Base-by-base conservation (phyloP, 2,113 vertebrate genomes). In the Hepsetus odoe region DNA sequence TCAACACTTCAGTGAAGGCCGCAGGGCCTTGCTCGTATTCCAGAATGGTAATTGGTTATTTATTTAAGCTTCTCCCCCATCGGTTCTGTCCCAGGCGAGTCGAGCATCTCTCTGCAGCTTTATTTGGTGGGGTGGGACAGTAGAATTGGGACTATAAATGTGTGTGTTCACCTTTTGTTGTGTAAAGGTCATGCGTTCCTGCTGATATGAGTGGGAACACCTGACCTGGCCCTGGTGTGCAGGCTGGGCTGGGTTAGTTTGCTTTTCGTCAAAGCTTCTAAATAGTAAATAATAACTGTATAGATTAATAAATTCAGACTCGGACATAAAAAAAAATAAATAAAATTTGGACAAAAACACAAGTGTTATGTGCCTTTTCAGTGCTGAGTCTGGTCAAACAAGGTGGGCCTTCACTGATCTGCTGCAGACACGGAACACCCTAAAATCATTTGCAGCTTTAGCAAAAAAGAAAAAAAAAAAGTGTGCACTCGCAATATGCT, bases 1-100 rank as follows among this genome's bases (percentile, higher is more conserved):
- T 91, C 90, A 89, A 88, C 86, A 32, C 74, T 80, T 70, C 72
- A 70, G 85, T 89, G 44, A 33, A 81, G 89, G 88, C 85, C 84
- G 84, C 65, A 53, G 64, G 58, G 20, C 44, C 61, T 65, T 26
- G 49, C 55, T 71, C 55, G 38, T 79, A 70, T 82, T 65, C 76
- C 56, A 26, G 16, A 82, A 84, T 84, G 84, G 83, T 92, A 92
- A 91, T 90, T 90, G 89, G 86, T 91, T 92, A 92, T 92, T 91
- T 91, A 92, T 92, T 90, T 90, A 90, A 89, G 89, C 68, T 72
- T 76, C 33, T 76, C 30, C 51, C 64, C 24, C 64, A 24, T 66
- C 28, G 26, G n/a, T 71, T 30, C 11, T 38, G 38, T 81, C 68
- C 16, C 62, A 24, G 44, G 72, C 61, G 49, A 55, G 46, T 61